phyloP scores from a whole-genome alignment of 2,797 vertebrate species.

The Lacerta bilineata region DNA sequence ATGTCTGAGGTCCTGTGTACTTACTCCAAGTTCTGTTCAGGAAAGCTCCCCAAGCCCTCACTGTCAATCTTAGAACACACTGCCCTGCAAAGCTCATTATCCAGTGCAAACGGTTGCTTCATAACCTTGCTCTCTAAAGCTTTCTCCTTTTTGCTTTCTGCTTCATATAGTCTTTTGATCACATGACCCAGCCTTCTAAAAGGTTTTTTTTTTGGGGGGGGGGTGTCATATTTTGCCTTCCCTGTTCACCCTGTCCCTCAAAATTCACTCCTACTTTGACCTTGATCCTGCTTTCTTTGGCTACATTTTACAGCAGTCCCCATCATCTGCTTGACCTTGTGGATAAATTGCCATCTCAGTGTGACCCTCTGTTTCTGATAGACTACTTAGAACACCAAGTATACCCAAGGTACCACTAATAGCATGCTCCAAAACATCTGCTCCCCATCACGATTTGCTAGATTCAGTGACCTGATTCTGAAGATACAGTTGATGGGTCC shows the following conservation, averaged over 20 bases:
- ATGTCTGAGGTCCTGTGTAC: neutral
- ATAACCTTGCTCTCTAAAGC: neutral
- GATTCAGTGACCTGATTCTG: conserved; percentile 6
- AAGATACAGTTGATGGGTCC: neutral
- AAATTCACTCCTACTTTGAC: neutral
- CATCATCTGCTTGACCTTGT: neutral
- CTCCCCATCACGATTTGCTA: neutral
- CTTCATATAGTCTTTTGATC: neutral
- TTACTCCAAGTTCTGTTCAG: neutral
- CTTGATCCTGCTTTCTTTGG: neutral
- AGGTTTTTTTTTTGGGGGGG: no score
- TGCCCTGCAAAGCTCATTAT: neutral
- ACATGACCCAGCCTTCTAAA: neutral
- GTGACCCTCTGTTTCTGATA: conserved; percentile 4
- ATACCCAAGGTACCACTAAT: neutral
- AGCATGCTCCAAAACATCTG: conserved; percentile 5
- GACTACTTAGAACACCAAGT: conserved; percentile 8
- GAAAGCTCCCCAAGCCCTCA: no score
- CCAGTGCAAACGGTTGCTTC: no score
- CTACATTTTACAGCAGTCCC: neutral
- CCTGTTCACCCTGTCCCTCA: neutral
- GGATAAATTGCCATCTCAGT: neutral
- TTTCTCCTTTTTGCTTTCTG: neutral
- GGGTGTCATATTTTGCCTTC: no score
- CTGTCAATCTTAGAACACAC: neutral